These are phyloP conservation scores for Meriones psammophilus DNA, from an alignment of 2,797 vertebrate species.

Conservation along the genomic window DNA sequence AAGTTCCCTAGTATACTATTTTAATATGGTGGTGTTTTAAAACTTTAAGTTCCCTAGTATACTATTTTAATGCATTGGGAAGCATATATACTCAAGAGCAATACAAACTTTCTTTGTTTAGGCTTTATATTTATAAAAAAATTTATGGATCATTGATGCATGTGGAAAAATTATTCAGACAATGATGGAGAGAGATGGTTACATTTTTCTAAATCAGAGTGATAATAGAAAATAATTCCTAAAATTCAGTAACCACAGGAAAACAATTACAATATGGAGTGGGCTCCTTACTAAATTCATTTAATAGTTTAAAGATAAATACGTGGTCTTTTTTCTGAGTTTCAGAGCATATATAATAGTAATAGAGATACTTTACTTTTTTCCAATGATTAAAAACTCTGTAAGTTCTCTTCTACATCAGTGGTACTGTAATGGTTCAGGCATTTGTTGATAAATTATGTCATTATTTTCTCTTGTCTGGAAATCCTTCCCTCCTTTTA, in stretches of 20 bases:
- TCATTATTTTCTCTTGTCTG: conserved; percentile 59
- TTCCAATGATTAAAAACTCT: conserved; percentile 51
- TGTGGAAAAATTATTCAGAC: conserved; percentile 48
- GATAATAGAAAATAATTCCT: conserved; percentile 56
- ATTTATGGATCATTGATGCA: conserved; percentile 51
- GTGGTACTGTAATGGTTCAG: neutral
- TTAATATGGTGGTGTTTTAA: conserved; percentile 26
- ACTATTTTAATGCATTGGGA: neutral
- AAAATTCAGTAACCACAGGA: conserved; percentile 41
- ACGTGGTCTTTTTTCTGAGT: conserved; percentile 57
- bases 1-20: neutral
- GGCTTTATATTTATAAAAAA: neutral
- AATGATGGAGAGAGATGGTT: neutral
- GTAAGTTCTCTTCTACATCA: conserved; percentile 55
- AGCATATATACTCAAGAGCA: neutral
- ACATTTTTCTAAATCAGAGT: conserved; percentile 39
- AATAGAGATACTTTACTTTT: conserved; percentile 68
- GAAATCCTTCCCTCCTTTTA: conserved; percentile 23
- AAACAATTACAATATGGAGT: conserved; percentile 57
- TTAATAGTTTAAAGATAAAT: conserved; percentile 12
- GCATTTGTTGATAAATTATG: conserved; percentile 17
- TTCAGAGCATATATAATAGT: conserved; percentile 68
- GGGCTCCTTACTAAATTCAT: conserved; percentile 49
- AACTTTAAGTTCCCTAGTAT: neutral
- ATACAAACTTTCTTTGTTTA: conserved; percentile 10